phyloP scores from a whole-genome alignment of 2,113 vertebrate species.

The Sprattus sprattus region DNA sequence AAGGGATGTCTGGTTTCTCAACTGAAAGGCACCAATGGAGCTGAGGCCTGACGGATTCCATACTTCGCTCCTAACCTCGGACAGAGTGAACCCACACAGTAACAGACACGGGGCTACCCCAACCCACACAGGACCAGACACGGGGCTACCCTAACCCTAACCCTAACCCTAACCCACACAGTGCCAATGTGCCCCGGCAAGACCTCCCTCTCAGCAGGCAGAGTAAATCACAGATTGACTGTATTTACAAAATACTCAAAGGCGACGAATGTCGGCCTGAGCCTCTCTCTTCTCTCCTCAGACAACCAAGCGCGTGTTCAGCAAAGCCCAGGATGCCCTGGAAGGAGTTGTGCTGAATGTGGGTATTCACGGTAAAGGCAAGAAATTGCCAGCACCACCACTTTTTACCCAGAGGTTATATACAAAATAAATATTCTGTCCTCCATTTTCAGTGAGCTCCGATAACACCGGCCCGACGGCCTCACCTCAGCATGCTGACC shows the following conservation, averaged over 20 bases:
- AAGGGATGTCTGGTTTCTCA: too few relatives aligned
- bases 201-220: not conserved
- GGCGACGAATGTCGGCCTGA: not conserved
- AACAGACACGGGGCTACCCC: too few relatives aligned
- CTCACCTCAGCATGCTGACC: not conserved
- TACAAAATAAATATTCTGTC: not conserved
- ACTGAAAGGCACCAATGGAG: too few relatives aligned
- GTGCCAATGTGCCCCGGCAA: too few relatives aligned
- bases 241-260: conserved; percentile 9
- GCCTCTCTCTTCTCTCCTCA: conserved; percentile 49
- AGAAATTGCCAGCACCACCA: not conserved
- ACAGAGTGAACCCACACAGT: too few relatives aligned
- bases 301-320: conserved; percentile 81
- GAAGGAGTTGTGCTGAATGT: conserved; percentile 95
- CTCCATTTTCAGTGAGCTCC: not conserved
- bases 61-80: too few relatives aligned
- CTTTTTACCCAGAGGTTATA: not conserved
- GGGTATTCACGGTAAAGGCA: conserved; percentile 61
- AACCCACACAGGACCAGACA: too few relatives aligned
- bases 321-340: conserved; percentile 90
- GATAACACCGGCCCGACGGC: not conserved
- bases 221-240: not conserved
- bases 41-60: too few relatives aligned
- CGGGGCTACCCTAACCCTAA: too few relatives aligned
- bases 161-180: too few relatives aligned